Evolutionary conservation across 2,797 vertebrate genomes (phyloP).

Genomic region (Eptatretus atami): DNA sequence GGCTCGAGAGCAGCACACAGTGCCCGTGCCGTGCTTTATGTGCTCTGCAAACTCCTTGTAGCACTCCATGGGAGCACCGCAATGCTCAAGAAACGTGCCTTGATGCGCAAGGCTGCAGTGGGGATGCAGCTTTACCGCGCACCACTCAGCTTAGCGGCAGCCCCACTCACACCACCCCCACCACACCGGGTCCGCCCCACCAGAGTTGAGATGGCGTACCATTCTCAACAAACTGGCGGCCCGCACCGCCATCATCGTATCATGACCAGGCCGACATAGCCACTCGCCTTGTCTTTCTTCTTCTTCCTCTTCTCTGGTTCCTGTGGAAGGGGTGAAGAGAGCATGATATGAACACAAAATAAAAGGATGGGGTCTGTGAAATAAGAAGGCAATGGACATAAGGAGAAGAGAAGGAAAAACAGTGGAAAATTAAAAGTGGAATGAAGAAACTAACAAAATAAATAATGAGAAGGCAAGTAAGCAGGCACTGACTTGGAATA

Average conservation of each 20-base stretch:
- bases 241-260: slow-evolving; percentile 44
- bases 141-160: slow-evolving; percentile 10
- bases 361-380: too few relatives aligned
- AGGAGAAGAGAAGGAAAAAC: too few relatives aligned
- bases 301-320: slow-evolving; percentile 34
- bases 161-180: background rate
- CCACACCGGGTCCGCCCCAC: slow-evolving; percentile 28
- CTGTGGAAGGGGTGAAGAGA: too few relatives aligned
- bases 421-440: too few relatives aligned
- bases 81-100: slow-evolving; percentile 67
- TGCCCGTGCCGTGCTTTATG: slow-evolving; percentile 84
- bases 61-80: slow-evolving; percentile 92
- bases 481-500: too few relatives aligned
- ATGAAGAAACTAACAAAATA: too few relatives aligned
- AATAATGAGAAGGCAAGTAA: too few relatives aligned
- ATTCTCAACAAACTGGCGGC: slow-evolving; percentile 73
- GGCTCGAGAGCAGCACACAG: slow-evolving; percentile 73
- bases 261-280: slow-evolving; percentile 59
- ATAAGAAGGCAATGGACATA: too few relatives aligned
- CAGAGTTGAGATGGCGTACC: slow-evolving; percentile 55
- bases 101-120: background rate
- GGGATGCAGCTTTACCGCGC: background rate
- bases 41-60: slow-evolving; percentile 98
- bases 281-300: slow-evolving; percentile 97
- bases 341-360: too few relatives aligned